These are phyloP conservation scores for Sandelia bainsii DNA, from an alignment of 2,797 vertebrate genomes.

Conservation along the genomic window DNA sequence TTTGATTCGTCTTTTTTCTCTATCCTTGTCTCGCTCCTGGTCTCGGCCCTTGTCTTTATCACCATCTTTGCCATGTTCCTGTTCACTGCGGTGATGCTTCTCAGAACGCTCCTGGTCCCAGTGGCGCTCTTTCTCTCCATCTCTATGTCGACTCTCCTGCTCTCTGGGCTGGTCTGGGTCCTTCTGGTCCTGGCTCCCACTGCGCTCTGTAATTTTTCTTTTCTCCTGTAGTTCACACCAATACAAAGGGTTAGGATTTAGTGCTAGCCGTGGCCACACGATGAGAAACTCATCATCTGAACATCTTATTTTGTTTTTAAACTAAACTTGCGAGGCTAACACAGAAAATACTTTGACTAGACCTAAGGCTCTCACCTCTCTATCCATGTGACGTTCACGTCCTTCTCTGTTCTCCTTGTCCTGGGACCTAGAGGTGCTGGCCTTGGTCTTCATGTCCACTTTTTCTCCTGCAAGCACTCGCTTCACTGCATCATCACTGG, in stretches of 20 bases:
- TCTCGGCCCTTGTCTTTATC: slow-evolving; percentile 82
- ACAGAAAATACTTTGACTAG: neutral
- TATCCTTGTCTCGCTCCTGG: slow-evolving; percentile 68
- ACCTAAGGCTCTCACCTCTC: slow-evolving; percentile 81
- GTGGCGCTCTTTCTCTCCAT: slow-evolving; percentile 84
- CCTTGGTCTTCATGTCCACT: slow-evolving; percentile 84
- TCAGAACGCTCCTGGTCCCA: slow-evolving; percentile 77
- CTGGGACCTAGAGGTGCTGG: slow-evolving; percentile 82
- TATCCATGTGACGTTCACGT: slow-evolving; percentile 75
- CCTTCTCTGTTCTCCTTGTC: slow-evolving; percentile 86
- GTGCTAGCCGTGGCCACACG: neutral
- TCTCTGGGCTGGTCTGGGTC: slow-evolving; percentile 81
- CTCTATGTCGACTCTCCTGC: slow-evolving; percentile 79
- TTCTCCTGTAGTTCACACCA: slow-evolving; percentile 79
- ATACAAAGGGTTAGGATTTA: neutral
- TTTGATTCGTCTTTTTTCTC: slow-evolving; percentile 60
- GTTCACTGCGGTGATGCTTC: slow-evolving; percentile 70
- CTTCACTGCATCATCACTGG: slow-evolving; percentile 94
- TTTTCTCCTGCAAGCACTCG: slow-evolving; percentile 91
- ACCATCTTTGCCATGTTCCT: slow-evolving; percentile 68
- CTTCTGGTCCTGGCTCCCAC: slow-evolving; percentile 84
- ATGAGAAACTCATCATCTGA: neutral
- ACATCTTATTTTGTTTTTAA: neutral
- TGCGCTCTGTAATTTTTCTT: slow-evolving; percentile 86
- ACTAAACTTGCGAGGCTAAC: neutral